These are phyloP conservation scores for Himalopsyche phryganea DNA, from an alignment of 1,140 invertebrate genomes.

Conservation along the genomic window DNA sequence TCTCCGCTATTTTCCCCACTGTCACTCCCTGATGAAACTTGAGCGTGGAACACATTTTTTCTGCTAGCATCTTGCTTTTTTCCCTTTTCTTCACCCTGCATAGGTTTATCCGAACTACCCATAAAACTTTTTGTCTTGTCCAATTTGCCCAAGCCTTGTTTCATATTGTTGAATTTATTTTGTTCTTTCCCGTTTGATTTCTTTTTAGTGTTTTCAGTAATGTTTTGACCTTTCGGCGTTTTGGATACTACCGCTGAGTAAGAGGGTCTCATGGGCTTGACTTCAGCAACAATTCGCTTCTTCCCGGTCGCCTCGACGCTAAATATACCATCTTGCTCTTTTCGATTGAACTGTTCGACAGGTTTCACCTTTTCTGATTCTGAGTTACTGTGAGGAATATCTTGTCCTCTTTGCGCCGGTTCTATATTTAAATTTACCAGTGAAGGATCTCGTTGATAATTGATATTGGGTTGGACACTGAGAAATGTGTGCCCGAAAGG, in stretches of 20 bases:
- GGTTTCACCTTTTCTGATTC: slow-evolving; percentile 11
- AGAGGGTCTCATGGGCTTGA: slow-evolving; percentile 78
- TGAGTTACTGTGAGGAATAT: slow-evolving; percentile 34
- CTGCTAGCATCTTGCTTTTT: slow-evolving; percentile 37
- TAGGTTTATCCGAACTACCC: slow-evolving; percentile 39
- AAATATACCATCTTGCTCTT: slow-evolving; percentile 34
- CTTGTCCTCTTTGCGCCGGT: slow-evolving; percentile 32
- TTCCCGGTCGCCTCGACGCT: slow-evolving; percentile 51
- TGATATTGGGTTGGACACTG: slow-evolving; percentile 13
- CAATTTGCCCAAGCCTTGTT: slow-evolving; percentile 37
- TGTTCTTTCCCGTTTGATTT: slow-evolving; percentile 48
- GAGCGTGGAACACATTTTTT: slow-evolving; percentile 18
- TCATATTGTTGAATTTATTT: slow-evolving; percentile 43
- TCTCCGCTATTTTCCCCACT: slow-evolving; percentile 48
- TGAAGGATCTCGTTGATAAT: slow-evolving; percentile 15
- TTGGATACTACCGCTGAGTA: slow-evolving; percentile 81
- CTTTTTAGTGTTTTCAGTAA: slow-evolving; percentile 42
- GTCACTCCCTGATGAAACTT: slow-evolving; percentile 49
- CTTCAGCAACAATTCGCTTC: slow-evolving; percentile 74
- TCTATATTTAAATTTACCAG: slow-evolving; percentile 11
- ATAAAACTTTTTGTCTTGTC: slow-evolving; percentile 40
- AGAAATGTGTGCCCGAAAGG: slow-evolving; percentile 64
- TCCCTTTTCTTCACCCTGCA: slow-evolving; percentile 40
- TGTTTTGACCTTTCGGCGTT: slow-evolving; percentile 47
- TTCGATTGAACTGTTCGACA: slow-evolving; percentile 26